Evolutionary conservation across 2,888 invertebrate genomes (phyloP).

Genomic region (Campoplex capitator): DNA sequence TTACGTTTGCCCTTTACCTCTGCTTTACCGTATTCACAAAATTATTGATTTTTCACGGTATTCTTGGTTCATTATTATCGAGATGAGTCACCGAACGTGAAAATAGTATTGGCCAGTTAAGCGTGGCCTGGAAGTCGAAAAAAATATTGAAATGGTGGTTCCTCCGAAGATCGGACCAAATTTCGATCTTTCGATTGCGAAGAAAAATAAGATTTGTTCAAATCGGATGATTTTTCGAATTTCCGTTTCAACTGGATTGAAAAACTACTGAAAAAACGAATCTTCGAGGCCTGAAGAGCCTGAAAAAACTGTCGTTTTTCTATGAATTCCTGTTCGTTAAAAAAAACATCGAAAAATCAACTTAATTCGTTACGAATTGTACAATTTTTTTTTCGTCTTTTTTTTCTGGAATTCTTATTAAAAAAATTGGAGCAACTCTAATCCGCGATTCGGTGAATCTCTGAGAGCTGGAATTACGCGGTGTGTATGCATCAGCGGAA

Average conservation of each 20-base stretch:
- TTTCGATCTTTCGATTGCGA: background rate
- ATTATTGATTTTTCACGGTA: background rate
- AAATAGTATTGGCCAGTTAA: background rate
- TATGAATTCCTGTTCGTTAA: background rate
- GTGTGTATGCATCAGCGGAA: conserved; percentile 1
- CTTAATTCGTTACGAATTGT: background rate
- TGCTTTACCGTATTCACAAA: background rate
- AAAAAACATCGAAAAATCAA: background rate
- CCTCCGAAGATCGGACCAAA: background rate
- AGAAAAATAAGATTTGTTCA: background rate
- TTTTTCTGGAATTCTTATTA: background rate
- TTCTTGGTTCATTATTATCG: background rate
- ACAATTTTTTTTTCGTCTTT: background rate
- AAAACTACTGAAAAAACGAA: no score
- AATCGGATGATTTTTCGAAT: background rate
- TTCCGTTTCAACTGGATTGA: background rate
- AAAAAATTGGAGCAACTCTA: no score
- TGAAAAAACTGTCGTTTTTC: background rate
- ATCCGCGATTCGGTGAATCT: background rate
- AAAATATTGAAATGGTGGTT: background rate
- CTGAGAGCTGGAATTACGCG: conserved; percentile 6
- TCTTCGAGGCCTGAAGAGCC: background rate
- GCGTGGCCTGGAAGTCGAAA: background rate
- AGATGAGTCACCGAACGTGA: background rate
- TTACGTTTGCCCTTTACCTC: background rate